Percentiles rank a stretch among this genome's conserved stretches.
These are phyloP conservation scores for Strix aluco DNA, from an alignment of 2,113 vertebrate species.

Conservation along the genomic window DNA sequence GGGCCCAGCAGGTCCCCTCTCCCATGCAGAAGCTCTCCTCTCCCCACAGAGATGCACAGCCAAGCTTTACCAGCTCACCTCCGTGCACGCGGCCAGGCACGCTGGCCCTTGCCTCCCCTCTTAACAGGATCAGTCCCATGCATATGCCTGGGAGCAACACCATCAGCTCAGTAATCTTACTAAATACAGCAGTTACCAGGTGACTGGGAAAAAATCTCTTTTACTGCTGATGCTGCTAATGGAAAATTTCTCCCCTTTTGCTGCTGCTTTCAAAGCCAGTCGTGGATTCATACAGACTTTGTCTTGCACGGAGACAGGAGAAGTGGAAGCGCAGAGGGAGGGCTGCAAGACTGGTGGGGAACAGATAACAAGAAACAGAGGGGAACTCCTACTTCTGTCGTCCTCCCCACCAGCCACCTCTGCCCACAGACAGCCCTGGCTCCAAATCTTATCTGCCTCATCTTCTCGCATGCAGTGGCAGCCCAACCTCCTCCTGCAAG, in stretches of 20 bases:
- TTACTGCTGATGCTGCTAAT: conserved; percentile 78
- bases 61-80: neutral
- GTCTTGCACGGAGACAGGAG: neutral
- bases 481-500: neutral
- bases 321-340: neutral
- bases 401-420: neutral
- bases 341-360: neutral
- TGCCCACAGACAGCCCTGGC: neutral
- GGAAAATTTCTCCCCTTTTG: conserved; percentile 74
- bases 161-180: conserved; percentile 67
- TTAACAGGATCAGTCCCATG: neutral
- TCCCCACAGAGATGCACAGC: neutral
- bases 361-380: neutral
- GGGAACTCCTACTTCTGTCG: neutral
- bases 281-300: conserved; percentile 45
- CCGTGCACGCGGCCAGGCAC: rapidly evolving
- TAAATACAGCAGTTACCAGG: conserved; percentile 75
- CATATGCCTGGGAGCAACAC: neutral
- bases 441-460: neutral
- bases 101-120: neutral
- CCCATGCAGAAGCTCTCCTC: neutral
- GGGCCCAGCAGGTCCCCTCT: neutral
- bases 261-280: conserved; percentile 65
- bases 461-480: neutral
- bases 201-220: conserved; percentile 74